Base-by-base conservation (phyloP, 1,140 invertebrate species). In the Sinonovacula constricta region DNA sequence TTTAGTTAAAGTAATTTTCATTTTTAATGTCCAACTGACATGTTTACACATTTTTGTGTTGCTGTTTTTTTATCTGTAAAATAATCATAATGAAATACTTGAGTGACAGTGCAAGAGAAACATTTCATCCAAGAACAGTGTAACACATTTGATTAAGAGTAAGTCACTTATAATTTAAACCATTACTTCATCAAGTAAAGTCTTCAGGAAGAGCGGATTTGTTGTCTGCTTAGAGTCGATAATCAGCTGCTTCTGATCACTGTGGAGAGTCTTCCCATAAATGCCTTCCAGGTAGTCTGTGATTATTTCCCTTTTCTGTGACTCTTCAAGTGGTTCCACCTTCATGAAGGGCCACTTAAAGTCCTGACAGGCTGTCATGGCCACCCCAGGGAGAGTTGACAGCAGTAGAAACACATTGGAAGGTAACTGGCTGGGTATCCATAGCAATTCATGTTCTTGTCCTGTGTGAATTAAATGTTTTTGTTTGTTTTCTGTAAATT, bases 371-470 rank as follows among this genome's bases (percentile, higher is more conserved):
- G 81, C 83, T 26, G 82, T 60, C 75, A 79, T 77, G 28, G 83
- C 83, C 86, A 74, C 71, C 53, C 86, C 86, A 45, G 86, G 86
- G 18, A 87, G 71, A 30, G 86, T 87, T 36, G 84, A 85, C 34
- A 85, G 24, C 30, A 87, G 53, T 24, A 87, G 66, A 30, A 83
- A 81, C 4, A 87, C 79, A 80, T 81, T 83, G 10, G 77, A 60
- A 45, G 86, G 84, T 0, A 85, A 33, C 24, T 57, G 62, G 12
- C 33, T 36, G 18, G 86, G 86, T 26, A 87, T 69, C 84, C 86
- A 85, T 18, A 59, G 22, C 31, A 87, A 68, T 49, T 87, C 83
- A 79, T 85, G 82, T 36, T 86, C 84, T 49, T 67, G 18, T 28
- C 86, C 84, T 86, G 66, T 24, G 79, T 80, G 56, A 45, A 26